These are phyloP conservation scores for Leucoma salicis DNA, from an alignment of 2,888 invertebrate species.

Conservation along the genomic window DNA sequence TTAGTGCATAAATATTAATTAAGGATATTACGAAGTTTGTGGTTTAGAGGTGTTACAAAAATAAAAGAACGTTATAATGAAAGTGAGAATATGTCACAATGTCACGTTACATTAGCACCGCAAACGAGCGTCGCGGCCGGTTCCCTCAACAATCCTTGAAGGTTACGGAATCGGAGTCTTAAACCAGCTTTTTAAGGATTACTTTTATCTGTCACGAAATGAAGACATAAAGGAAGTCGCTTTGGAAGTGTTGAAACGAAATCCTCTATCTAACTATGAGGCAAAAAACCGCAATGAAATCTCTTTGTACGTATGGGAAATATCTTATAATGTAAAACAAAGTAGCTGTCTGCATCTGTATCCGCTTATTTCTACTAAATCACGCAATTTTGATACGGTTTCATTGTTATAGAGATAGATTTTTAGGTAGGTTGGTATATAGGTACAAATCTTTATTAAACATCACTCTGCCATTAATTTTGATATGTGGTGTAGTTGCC, in stretches of 20 bases:
- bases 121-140: conserved; percentile 39
- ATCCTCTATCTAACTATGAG: not conserved
- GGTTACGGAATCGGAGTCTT: not conserved
- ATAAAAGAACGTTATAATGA: conserved; percentile 38
- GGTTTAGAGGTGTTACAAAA: conserved; percentile 18
- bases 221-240: not conserved
- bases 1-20: conserved; percentile 19
- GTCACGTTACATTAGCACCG: conserved; percentile 47
- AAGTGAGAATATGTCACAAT: conserved; percentile 47
- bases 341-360: no score
- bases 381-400: no score
- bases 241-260: not conserved
- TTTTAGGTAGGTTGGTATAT: no score
- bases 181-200: not conserved
- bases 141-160: conserved; percentile 14
- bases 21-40: conserved; percentile 20
- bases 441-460: no score
- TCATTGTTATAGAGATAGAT: no score
- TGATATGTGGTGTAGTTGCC: no score
- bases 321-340: no score
- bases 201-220: not conserved
- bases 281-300: not conserved
- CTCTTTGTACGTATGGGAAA: not conserved
- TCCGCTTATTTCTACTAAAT: no score
- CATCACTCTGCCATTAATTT: no score